These are phyloP conservation scores for Octodonta nipae DNA, from an alignment of 2,888 invertebrate genomes.

Conservation along the genomic window DNA sequence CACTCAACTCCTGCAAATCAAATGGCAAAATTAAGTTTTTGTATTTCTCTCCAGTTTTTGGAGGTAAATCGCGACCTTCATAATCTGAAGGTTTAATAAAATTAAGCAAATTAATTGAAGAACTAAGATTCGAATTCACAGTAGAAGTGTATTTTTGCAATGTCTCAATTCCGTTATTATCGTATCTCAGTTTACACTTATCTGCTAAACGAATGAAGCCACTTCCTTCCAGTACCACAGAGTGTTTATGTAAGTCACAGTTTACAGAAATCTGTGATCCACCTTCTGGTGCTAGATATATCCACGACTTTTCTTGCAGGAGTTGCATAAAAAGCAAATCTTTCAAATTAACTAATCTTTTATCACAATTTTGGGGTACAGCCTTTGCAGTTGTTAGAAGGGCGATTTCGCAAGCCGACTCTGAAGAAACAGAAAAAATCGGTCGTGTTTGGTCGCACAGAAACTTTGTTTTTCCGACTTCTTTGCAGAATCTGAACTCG, in stretches of 20 bases:
- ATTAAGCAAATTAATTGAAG: constrained; percentile 3
- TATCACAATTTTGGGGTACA: constrained; percentile 6
- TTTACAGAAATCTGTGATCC: not conserved
- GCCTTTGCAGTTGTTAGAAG: constrained; percentile 4
- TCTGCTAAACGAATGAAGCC: constrained; percentile 5
- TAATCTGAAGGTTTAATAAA: constrained; percentile 4
- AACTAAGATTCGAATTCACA: constrained; percentile 2
- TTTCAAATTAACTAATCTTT: constrained; percentile 3
- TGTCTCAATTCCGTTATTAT: not conserved
- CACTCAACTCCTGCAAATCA: constrained; percentile 4
- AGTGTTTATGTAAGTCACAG: not conserved
- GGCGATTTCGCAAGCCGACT: constrained; percentile 5
- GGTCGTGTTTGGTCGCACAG: constrained; percentile 7
- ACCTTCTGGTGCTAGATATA: constrained; percentile 4
- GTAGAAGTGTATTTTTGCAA: constrained; percentile 5
- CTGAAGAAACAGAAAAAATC: not conserved
- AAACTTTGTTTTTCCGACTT: not conserved
- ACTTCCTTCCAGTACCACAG: constrained; percentile 3
- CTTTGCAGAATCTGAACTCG: constrained; percentile 5
- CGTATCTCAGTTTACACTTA: constrained; percentile 3
- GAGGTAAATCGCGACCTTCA: constrained; percentile 1
- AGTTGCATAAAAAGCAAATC: constrained; percentile 7
- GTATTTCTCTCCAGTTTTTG: not conserved
- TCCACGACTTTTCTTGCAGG: constrained; percentile 6
- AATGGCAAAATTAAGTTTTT: constrained; percentile 7